A percentile compares a stretch with the other conserved stretches of the same genome.
Evolutionary conservation across 2,888 invertebrate genomes (phyloP).

Genomic region (Calephelis perditalis): DNA sequence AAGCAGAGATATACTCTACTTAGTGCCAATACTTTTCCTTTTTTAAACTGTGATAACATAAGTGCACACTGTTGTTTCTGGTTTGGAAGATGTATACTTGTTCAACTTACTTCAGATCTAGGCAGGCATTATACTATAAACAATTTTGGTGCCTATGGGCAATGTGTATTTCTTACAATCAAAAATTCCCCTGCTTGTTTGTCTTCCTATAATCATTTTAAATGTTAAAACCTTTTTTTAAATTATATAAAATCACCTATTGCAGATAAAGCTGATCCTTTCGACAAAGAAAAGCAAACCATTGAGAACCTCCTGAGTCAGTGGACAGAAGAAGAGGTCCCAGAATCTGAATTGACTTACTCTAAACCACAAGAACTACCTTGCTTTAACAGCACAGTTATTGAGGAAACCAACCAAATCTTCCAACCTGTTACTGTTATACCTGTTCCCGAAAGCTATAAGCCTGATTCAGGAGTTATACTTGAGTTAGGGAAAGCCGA

Average conservation of each 20-base stretch:
- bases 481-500: neutral
- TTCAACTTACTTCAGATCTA: too few species aligned
- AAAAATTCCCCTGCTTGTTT: too few species aligned
- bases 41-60: too few species aligned
- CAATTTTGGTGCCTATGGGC: too few species aligned
- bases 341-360: conserved; percentile 45
- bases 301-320: conserved; percentile 66
- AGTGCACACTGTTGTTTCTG: too few species aligned
- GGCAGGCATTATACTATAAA: too few species aligned
- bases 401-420: conserved; percentile 59
- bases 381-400: conserved; percentile 60
- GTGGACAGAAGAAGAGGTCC: conserved; percentile 69
- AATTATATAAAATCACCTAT: conserved; percentile 19
- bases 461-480: conserved; percentile 32
- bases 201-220: too few species aligned
- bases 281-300: conserved; percentile 60
- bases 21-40: too few species aligned
- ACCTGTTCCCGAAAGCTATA: conserved; percentile 39
- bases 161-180: too few species aligned
- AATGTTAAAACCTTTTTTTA: neutral
- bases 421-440: conserved; percentile 58
- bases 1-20: too few species aligned
- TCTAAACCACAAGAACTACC: conserved; percentile 43
- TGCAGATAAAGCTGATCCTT: conserved; percentile 62
- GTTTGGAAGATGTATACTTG: too few species aligned